phyloP scores from a whole-genome alignment of 2,797 vertebrate species.

The Pseudochromis fuscus region DNA sequence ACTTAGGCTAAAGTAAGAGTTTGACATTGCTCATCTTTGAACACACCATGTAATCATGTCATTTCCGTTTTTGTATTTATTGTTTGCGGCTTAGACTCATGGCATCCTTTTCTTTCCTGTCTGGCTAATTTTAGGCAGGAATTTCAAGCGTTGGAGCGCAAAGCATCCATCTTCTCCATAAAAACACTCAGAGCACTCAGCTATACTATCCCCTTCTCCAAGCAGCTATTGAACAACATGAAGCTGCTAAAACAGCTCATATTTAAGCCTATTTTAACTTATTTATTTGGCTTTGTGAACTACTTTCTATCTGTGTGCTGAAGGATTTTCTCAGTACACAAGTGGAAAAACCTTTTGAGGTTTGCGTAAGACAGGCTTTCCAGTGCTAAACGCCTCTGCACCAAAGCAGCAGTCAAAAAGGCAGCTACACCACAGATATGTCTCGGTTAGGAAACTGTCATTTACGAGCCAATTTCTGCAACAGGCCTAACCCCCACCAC shows the following conservation, averaged over 20 bases:
- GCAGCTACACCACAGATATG: slow-evolving; percentile 79
- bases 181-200: slow-evolving; percentile 46
- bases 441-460: slow-evolving; percentile 65
- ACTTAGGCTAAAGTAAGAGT: slow-evolving; percentile 29
- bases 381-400: slow-evolving; percentile 71
- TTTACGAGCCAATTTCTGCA: slow-evolving; percentile 56
- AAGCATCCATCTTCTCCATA: slow-evolving; percentile 69
- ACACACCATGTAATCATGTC: slow-evolving; percentile 61
- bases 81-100: slow-evolving; percentile 57
- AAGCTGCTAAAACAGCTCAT: slow-evolving; percentile 26
- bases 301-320: slow-evolving; percentile 46
- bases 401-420: slow-evolving; percentile 55
- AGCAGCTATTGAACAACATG: slow-evolving; percentile 27
- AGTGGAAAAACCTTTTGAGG: slow-evolving; percentile 67
- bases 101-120: slow-evolving; percentile 72
- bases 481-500: too few relatives aligned
- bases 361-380: slow-evolving; percentile 60
- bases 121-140: slow-evolving; percentile 82
- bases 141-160: slow-evolving; percentile 75
- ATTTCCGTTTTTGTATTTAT: slow-evolving; percentile 62
- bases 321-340: slow-evolving; percentile 49
- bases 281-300: slow-evolving; percentile 52
- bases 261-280: slow-evolving; percentile 28
- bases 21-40: slow-evolving; percentile 52
- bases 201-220: slow-evolving; percentile 16